phyloP scores from a whole-genome alignment of 1,140 invertebrate species.

The Drosophila sulfurigaster region DNA sequence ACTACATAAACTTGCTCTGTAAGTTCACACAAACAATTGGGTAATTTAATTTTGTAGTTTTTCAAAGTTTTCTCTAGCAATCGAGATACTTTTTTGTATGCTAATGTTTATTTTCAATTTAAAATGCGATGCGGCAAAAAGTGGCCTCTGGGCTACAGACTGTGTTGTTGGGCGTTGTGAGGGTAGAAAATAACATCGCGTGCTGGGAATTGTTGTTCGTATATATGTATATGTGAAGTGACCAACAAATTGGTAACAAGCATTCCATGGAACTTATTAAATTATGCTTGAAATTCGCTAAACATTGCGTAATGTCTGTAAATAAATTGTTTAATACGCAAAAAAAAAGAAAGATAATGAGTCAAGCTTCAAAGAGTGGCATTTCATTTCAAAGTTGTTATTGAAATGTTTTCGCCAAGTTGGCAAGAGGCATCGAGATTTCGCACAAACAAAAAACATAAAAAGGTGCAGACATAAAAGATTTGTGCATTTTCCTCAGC shows the following conservation, averaged over 20 bases:
- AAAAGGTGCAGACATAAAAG: neutral
- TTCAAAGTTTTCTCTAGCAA: neutral
- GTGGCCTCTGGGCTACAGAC: neutral
- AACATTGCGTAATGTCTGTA: slow-evolving; percentile 5
- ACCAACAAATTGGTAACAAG: neutral
- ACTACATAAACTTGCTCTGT: neutral
- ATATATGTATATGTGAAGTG: too few relatives aligned
- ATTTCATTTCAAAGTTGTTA: neutral
- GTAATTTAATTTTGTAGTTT: neutral
- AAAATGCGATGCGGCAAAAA: neutral
- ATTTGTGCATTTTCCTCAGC: neutral
- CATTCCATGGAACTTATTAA: neutral
- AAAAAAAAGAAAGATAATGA: neutral
- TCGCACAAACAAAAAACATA: neutral
- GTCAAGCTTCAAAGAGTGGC: neutral
- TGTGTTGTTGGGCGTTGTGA: neutral
- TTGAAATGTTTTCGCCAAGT: neutral
- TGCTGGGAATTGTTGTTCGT: slow-evolving; percentile 3
- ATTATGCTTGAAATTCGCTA: neutral
- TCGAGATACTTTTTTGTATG: neutral
- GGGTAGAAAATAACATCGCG: neutral
- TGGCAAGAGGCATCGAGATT: neutral
- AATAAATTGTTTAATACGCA: neutral
- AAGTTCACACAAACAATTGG: neutral
- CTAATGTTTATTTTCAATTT: neutral